Percentiles rank a stretch among this genome's conserved stretches.
phyloP scores from a whole-genome alignment of 2,113 vertebrate genomes.

The Phyllopteryx taeniolatus region DNA sequence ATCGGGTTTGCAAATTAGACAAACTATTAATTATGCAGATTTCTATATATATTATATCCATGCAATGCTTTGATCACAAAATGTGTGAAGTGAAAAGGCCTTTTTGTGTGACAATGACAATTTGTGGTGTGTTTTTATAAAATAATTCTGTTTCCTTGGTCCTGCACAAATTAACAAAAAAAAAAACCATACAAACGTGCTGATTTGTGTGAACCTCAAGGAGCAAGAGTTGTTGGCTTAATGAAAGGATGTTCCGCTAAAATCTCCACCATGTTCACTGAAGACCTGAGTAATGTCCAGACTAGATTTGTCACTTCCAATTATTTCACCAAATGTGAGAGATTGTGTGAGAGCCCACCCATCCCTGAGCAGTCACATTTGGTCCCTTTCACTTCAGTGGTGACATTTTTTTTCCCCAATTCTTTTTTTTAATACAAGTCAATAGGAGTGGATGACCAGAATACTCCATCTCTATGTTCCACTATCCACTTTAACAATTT shows the following conservation, averaged over 20 bases:
- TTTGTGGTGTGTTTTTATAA: not conserved
- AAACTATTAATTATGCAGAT: not conserved
- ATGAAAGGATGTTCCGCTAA: not conserved
- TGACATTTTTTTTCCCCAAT: not conserved
- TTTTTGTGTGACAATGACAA: not conserved
- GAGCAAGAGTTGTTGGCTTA: not conserved
- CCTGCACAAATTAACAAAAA: not conserved
- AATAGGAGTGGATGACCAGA: not conserved
- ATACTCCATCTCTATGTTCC: not conserved
- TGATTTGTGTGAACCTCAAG: not conserved
- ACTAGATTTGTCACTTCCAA: constrained; percentile 7
- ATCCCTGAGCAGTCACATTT: constrained; percentile 11
- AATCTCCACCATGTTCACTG: constrained; percentile 2
- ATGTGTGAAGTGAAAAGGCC: not conserved
- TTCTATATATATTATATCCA: not conserved
- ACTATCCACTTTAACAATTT: not conserved
- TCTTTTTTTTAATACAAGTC: not conserved
- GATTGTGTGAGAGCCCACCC: not conserved
- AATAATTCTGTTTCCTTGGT: not conserved
- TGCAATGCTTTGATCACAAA: not conserved
- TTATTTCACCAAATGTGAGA: not conserved
- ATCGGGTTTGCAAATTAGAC: not conserved
- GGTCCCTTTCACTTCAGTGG: not conserved
- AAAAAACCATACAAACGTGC: not conserved
- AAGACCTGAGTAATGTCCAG: not conserved